Conservation (phyloP, 2,113 vertebrate genomes). For the Asarcornis scutulata region DNA sequence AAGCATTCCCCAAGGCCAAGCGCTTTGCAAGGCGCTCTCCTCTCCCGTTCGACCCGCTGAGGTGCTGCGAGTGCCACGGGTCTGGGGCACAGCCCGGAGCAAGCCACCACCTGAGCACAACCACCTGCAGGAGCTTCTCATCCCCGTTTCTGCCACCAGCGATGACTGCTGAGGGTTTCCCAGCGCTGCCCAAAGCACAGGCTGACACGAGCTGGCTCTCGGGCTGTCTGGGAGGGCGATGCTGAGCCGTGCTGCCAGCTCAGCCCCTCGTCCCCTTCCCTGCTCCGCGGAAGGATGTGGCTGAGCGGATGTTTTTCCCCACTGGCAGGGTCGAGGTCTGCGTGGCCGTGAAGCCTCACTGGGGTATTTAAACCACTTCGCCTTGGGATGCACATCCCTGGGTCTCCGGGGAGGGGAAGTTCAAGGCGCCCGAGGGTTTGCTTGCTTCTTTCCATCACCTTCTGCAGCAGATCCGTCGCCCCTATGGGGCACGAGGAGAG, state of each 20-base stretch:
- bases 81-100: not conserved
- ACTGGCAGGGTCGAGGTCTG: not conserved
- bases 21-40: rapidly evolving
- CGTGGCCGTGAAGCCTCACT: rapidly evolving
- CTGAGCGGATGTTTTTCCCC: not conserved
- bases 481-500: rapidly evolving
- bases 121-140: not conserved
- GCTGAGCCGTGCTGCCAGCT: not conserved
- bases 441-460: not conserved
- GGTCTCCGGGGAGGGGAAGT: not conserved
- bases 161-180: not conserved
- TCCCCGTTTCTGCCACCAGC: not conserved
- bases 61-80: not conserved
- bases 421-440: rapidly evolving
- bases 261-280: not conserved
- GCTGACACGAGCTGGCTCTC: not conserved
- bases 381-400: not conserved
- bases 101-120: not conserved
- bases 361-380: not conserved
- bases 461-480: not conserved
- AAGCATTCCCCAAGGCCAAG: rapidly evolving
- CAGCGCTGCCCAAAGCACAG: not conserved
- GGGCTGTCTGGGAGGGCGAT: not conserved
- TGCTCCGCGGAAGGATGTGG: not conserved
- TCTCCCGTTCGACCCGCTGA: not conserved